Evolutionary conservation across 1,140 invertebrate species (phyloP).

Genomic region (Ditylenchus dipsaci): DNA sequence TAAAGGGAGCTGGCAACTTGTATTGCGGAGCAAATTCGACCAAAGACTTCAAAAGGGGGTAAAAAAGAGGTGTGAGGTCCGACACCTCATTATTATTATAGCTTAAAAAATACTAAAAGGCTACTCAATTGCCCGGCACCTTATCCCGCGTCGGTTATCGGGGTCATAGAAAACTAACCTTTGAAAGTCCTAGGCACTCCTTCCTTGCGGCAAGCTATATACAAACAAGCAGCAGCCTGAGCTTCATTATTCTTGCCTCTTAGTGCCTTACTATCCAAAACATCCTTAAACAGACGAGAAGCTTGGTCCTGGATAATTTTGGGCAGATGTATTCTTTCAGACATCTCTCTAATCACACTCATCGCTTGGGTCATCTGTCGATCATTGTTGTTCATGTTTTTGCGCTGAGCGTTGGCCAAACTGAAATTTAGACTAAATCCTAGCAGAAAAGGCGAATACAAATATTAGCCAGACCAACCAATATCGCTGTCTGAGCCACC

Average conservation of each 20-base stretch:
- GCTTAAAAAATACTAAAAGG: too few relatives aligned
- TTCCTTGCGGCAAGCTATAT: constrained; percentile 97
- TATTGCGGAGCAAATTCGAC: too few relatives aligned
- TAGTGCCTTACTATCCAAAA: constrained; percentile 91
- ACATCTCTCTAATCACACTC: constrained; percentile 92
- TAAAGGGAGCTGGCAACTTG: too few relatives aligned
- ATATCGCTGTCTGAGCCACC: constrained; percentile 67
- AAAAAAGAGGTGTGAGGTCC: too few relatives aligned
- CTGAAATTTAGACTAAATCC: constrained; percentile 25
- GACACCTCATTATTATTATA: too few relatives aligned
- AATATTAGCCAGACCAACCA: constrained; percentile 26
- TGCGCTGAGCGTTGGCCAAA: constrained; percentile 55
- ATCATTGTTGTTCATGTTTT: constrained; percentile 63
- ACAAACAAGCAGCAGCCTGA: constrained; percentile 94
- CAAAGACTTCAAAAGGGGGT: too few relatives aligned
- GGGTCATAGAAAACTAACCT: constrained; percentile 63
- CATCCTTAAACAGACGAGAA: constrained; percentile 91
- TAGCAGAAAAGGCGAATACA: too few relatives aligned
- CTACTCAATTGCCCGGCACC: too few relatives aligned
- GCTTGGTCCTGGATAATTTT: constrained; percentile 88
- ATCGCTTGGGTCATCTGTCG: constrained; percentile 89
- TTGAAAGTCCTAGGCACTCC: constrained; percentile 96
- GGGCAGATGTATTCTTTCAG: constrained; percentile 90
- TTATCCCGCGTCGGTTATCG: too few relatives aligned
- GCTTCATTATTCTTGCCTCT: constrained; percentile 93